These are phyloP conservation scores for Scrobipalpa costella DNA, from an alignment of 2,888 invertebrate genomes.

Conservation along the genomic window DNA sequence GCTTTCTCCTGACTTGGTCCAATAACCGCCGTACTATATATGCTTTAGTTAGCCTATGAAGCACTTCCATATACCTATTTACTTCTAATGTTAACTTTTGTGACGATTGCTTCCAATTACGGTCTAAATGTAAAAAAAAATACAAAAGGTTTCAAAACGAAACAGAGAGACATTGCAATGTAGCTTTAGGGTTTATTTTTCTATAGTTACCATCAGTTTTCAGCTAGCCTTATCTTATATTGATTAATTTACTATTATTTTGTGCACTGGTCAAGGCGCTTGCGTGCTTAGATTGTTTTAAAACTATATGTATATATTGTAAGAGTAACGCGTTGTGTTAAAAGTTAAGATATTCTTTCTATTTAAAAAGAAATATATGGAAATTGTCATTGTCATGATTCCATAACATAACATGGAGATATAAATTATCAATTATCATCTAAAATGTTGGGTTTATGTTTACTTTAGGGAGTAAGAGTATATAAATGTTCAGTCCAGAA, in stretches of 20 bases:
- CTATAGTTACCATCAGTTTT: slow-evolving; percentile 80
- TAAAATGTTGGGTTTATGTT: slow-evolving; percentile 15
- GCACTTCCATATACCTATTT: slow-evolving; percentile 32
- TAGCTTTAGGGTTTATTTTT: slow-evolving; percentile 67
- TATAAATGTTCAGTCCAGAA: not conserved
- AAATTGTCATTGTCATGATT: not conserved
- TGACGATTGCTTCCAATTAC: slow-evolving; percentile 49
- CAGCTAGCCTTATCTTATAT: slow-evolving; percentile 73
- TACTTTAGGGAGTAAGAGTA: slow-evolving; percentile 12
- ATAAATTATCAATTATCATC: not conserved
- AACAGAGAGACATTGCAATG: slow-evolving; percentile 67
- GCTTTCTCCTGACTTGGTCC: no score
- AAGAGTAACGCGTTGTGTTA: slow-evolving; percentile 26
- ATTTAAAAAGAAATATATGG: not conserved
- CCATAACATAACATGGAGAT: not conserved
- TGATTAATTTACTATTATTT: slow-evolving; percentile 59
- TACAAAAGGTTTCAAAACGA: slow-evolving; percentile 38
- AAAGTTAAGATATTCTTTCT: slow-evolving; percentile 8
- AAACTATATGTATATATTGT: slow-evolving; percentile 52
- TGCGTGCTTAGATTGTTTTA: slow-evolving; percentile 52
- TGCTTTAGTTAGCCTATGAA: slow-evolving; percentile 35
- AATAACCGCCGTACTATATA: no score
- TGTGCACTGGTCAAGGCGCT: slow-evolving; percentile 65
- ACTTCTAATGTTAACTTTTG: slow-evolving; percentile 30
- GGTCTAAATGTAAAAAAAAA: slow-evolving; percentile 51